phyloP scores from a whole-genome alignment of 37 sponge, comb jelly and placozoan genomes.

The Mnemiopsis leidyi region DNA sequence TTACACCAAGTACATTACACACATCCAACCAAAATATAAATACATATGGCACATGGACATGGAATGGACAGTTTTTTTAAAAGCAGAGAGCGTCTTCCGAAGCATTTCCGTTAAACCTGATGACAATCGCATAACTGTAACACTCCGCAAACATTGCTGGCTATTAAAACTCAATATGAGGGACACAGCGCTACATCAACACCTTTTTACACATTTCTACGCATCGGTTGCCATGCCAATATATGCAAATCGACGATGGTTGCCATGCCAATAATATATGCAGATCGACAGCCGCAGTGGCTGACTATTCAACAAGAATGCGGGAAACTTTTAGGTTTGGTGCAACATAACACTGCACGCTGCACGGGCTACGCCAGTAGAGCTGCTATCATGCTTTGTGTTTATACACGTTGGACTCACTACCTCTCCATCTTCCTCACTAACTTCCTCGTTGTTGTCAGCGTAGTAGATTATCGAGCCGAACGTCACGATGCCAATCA shows the following conservation, averaged over 20 bases:
- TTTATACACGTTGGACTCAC: constrained; percentile 54
- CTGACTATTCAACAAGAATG: not conserved
- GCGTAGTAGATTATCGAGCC: constrained; percentile 66
- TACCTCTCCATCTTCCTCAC: not conserved
- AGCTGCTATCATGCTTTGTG: constrained; percentile 31
- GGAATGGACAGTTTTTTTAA: not conserved
- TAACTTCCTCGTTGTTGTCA: not conserved
- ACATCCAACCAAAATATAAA: not conserved
- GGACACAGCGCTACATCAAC: not conserved
- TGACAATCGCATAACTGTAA: not conserved
- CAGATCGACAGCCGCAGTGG: not conserved
- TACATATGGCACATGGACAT: not conserved
- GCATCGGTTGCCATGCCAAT: not conserved
- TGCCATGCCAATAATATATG: not conserved
- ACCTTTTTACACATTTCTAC: not conserved
- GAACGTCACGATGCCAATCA: constrained; percentile 59
- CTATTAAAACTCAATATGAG: not conserved
- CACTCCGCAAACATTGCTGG: too few species aligned
- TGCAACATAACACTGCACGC: not conserved
- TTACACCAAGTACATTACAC: not conserved
- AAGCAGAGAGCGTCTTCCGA: too few species aligned
- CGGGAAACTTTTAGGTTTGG: not conserved
- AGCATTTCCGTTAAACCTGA: not conserved
- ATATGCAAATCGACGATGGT: not conserved
- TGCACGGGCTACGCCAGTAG: not conserved